phyloP scores from a whole-genome alignment of 2,797 vertebrate genomes.

The Myotis pilosus region DNA sequence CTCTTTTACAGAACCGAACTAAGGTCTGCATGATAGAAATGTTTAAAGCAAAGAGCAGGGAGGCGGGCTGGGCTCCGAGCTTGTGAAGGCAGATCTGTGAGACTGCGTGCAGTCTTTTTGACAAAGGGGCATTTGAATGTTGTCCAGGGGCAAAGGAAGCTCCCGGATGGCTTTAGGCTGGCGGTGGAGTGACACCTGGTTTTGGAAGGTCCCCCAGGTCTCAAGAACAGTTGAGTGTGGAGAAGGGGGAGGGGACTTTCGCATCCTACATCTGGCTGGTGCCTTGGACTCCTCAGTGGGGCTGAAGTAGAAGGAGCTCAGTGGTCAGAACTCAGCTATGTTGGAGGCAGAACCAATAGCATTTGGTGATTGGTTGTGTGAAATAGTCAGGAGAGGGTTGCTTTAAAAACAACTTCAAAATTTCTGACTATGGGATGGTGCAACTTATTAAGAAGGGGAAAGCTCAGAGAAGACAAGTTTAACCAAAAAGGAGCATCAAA shows the following conservation, averaged over 20 bases:
- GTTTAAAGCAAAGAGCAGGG: background rate
- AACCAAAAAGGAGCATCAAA: background rate
- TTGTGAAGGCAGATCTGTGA: accelerated
- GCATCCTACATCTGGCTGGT: accelerated
- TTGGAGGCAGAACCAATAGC: accelerated
- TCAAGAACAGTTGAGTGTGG: accelerated
- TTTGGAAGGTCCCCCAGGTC: too few relatives aligned
- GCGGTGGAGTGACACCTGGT: accelerated
- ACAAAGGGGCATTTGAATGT: background rate
- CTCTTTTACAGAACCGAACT: background rate
- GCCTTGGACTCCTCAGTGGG: accelerated
- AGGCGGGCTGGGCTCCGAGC: background rate
- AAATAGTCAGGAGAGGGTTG: background rate
- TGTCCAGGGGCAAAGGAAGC: background rate
- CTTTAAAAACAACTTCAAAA: background rate
- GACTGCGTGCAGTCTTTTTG: background rate
- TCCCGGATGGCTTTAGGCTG: too few relatives aligned
- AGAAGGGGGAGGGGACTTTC: accelerated
- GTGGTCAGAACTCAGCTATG: background rate
- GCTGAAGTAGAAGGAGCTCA: background rate
- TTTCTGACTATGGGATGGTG: background rate
- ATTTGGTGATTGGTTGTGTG: accelerated
- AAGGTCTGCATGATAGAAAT: background rate
- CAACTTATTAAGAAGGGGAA: background rate
- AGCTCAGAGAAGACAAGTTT: too few relatives aligned